Evolutionary conservation across 1,140 invertebrate species (phyloP), one percentile per base, ranked within the genome.

Genomic region (Proctacanthus coquilletti): DNA sequence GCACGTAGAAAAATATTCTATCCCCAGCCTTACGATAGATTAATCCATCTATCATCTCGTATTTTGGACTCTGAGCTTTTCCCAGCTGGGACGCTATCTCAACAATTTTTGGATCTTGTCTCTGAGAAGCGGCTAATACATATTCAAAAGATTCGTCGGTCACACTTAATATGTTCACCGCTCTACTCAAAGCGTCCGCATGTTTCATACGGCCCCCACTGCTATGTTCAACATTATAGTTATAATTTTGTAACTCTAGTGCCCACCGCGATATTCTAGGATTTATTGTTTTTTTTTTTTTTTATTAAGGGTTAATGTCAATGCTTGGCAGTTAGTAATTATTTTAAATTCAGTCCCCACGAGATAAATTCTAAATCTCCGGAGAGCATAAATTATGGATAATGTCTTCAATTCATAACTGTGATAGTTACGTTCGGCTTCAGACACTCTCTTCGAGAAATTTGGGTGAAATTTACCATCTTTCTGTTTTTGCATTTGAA

Each of bases 341-440:
- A 71, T 62, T 36, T 63, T 59, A 44, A 68, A 66, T 5, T 56
- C 38, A 34, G 49, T 61, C 13, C 60, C 61, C 13, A 62, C 45
- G 19, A 73, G 43, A 48, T 68, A 74, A 11, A 56, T 42, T 40
- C 59, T 32, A 43, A 69, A 71, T 35, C 66, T 61, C 35, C 63
- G 52, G 3, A 72, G 45, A 1, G 62, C 63, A 48, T 53, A 53
- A 5, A 69, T 50, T 9, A 71, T 60, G 0, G 66, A 64, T 20
- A 72, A 44, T 18, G 57, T 57, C 51, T 72, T 65, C 34, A 65
- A 43, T 45, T 71, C 60, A 36, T 63, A 65, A 36, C 53, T 61
- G 5, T 42, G 46, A 38, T 65, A 70, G 25, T 61, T 61, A 11
- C 27, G 46, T 49, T 71, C 65, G 11, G 47, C 39, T 3, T 46